phyloP scores from a whole-genome alignment of 2,797 vertebrate genomes.

The Falco rusticolus region DNA sequence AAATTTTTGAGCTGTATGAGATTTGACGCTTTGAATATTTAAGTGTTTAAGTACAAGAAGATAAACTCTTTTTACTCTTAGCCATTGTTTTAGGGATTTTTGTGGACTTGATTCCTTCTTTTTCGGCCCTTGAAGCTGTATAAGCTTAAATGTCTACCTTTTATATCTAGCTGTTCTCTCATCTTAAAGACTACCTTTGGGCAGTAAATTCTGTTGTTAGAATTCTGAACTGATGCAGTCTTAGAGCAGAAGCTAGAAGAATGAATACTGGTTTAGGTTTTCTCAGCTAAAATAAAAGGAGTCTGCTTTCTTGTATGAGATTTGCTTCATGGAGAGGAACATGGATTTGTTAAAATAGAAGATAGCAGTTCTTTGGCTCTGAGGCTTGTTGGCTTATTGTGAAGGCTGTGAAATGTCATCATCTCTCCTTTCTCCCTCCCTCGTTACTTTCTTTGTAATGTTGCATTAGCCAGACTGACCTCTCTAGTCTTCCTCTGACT shows the following conservation, averaged over 20 bases:
- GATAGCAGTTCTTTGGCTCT: neutral
- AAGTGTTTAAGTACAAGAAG: neutral
- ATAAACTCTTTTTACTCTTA: neutral
- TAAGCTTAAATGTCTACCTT: neutral
- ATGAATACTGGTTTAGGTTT: neutral
- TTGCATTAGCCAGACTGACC: neutral
- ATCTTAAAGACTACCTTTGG: neutral
- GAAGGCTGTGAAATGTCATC: neutral
- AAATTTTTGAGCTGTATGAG: neutral
- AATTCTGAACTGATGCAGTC: neutral
- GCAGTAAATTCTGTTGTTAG: neutral
- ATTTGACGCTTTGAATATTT: neutral
- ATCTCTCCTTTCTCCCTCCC: neutral
- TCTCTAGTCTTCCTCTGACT: neutral
- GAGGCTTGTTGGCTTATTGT: neutral
- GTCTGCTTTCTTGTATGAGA: neutral
- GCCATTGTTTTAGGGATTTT: neutral
- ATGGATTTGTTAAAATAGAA: neutral
- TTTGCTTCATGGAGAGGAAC: neutral
- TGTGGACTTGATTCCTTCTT: neutral
- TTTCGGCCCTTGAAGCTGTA: neutral
- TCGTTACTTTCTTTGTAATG: neutral
- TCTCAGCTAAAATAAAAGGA: neutral
- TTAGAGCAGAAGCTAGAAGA: neutral
- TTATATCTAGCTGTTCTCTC: neutral